These are phyloP conservation scores for Platerodrilus igneus DNA, from an alignment of 2,888 invertebrate species.

Conservation along the genomic window DNA sequence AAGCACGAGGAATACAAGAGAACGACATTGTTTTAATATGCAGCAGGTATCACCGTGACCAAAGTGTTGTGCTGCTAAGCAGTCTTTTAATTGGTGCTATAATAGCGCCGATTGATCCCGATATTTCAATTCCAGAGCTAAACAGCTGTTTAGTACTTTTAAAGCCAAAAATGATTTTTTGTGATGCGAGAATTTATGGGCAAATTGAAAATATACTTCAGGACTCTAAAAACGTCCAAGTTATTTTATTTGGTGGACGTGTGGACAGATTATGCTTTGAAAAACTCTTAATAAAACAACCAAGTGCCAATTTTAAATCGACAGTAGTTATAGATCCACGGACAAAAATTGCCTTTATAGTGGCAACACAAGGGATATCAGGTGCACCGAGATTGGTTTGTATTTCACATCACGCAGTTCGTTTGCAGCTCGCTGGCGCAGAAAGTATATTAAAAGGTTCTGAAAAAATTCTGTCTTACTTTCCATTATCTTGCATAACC, in stretches of 20 bases:
- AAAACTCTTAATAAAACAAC: constrained; percentile 15
- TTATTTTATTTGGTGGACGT: constrained; percentile 31
- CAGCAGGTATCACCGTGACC: constrained; percentile 37
- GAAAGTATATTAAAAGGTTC: constrained; percentile 29
- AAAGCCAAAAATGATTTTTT: constrained; percentile 40
- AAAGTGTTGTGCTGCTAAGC: constrained; percentile 38
- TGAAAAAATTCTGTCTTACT: constrained; percentile 36
- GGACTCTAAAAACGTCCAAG: constrained; percentile 11
- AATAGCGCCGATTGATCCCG: constrained; percentile 38
- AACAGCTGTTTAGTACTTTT: constrained; percentile 30
- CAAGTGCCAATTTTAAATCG: constrained; percentile 28
- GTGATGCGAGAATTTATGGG: constrained; percentile 35
- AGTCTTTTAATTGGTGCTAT: constrained; percentile 37
- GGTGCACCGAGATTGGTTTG: constrained; percentile 36
- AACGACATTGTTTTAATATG: constrained; percentile 38
- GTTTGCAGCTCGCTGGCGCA: constrained; percentile 28
- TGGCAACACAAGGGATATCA: constrained; percentile 37
- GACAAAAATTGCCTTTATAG: constrained; percentile 36
- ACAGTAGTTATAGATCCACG: constrained; percentile 31
- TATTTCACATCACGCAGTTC: constrained; percentile 37
- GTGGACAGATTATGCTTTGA: constrained; percentile 24
- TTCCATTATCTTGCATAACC: constrained; percentile 37
- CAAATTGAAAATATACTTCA: constrained; percentile 32
- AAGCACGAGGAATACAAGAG: constrained; percentile 27
- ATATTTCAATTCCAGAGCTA: constrained; percentile 32